Evolutionary conservation across 2,797 vertebrate genomes (phyloP), one percentile per base, ranked within the genome.

Genomic region (Chrosomus eos): DNA sequence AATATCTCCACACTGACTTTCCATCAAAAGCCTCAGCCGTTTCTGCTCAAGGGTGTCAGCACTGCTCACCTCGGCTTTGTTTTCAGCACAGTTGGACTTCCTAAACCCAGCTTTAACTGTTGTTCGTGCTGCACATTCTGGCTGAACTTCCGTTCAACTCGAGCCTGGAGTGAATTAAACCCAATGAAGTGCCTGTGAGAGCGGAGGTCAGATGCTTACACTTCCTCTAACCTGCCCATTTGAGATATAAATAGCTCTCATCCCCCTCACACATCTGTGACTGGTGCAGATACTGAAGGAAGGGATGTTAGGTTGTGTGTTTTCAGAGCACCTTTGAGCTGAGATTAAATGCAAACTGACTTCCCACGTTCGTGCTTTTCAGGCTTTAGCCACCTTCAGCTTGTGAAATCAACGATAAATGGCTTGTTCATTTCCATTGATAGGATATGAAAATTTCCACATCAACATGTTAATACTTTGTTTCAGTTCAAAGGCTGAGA

Each of bases 401-500:
- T 48, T 36, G 21, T 80, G 68, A 85, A 80, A 79, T 74, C 67
- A 67, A 70, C 40, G 81, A 84, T 87, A 82, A 83, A 86, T 76
- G 68, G 14, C 78, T 82, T 31, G 31, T 66, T 88, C 36, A 62
- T 88, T 33, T 31, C 55, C 51, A 31, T 78, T 28, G 31, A 68
- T 74, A 18, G 40, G 55, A 36, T 80, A 80, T 60, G 45, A 81
- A 68, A 60, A 71, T 60, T 80, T 72, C 70, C 83, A 83, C 64
- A 77, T 80, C 53, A 64, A 23, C 26, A 21, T 71, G 55, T 66
- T 74, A 74, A 81, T 83, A 10, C 48, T 55, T 82, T 68, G 81
- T 81, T 79, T 43, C 7, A 43, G 53, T 87, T 89, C 85, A 84
- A 89, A 84, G 88, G 28, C 64, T 36, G 26, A 76, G 82, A 67